Percentiles rank a stretch among this genome's conserved stretches.
phyloP scores from a whole-genome alignment of 1,140 invertebrate genomes.

The Plodia interpunctella region DNA sequence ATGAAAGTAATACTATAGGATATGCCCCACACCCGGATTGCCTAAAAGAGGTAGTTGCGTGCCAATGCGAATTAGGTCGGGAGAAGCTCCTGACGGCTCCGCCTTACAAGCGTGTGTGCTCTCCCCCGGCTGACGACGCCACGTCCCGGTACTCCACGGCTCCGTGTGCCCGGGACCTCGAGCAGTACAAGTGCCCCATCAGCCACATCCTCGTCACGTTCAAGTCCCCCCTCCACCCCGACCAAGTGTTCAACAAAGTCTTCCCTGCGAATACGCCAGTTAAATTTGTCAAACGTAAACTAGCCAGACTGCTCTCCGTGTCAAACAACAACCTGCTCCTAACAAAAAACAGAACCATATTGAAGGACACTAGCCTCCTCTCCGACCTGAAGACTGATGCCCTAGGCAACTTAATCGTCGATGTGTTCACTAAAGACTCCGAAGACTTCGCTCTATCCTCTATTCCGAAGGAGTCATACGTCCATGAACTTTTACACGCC shows the following conservation, averaged over 20 bases:
- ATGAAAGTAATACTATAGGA: constrained; percentile 31
- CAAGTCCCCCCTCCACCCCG: constrained; percentile 54
- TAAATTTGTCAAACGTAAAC: constrained; percentile 64
- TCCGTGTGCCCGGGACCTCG: constrained; percentile 46
- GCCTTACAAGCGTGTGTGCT: constrained; percentile 40
- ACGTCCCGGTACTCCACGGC: constrained; percentile 52
- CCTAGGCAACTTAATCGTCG: constrained; percentile 50
- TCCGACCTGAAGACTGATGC: constrained; percentile 58
- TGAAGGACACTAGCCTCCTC: constrained; percentile 56
- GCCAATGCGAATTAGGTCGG: constrained; percentile 64
- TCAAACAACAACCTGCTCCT: constrained; percentile 58
- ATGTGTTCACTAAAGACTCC: constrained; percentile 61
- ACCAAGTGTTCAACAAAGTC: constrained; percentile 61
- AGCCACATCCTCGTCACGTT: constrained; percentile 60
- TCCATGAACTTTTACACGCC: constrained; percentile 56
- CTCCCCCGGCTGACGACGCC: constrained; percentile 32
- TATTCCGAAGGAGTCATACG: constrained; percentile 59
- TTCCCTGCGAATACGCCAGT: constrained; percentile 62
- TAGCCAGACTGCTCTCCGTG: constrained; percentile 59
- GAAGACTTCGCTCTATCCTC: constrained; percentile 55
- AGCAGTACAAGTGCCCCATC: constrained; percentile 57
- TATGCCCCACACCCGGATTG: constrained; percentile 44
- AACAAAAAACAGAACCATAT: constrained; percentile 60
- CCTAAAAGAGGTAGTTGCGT: constrained; percentile 41
- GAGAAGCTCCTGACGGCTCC: constrained; percentile 66